phyloP scores from a whole-genome alignment of 2,113 vertebrate species.

The Indicator maculatus region DNA sequence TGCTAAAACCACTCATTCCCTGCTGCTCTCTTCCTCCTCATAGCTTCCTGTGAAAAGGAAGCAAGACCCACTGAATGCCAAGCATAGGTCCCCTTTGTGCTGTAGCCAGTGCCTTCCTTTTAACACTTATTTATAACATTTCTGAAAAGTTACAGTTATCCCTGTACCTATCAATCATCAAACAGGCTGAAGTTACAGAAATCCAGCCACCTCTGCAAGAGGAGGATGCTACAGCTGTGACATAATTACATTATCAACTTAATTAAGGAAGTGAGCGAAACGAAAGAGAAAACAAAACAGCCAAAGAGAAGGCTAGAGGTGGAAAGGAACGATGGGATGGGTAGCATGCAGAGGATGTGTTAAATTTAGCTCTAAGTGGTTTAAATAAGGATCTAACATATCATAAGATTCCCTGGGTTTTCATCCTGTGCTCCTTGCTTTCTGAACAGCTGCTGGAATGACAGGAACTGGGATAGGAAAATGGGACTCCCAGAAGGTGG shows the following conservation, averaged over 20 bases:
- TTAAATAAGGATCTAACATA: constrained; percentile 48
- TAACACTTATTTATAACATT: constrained; percentile 27
- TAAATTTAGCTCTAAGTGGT: constrained; percentile 67
- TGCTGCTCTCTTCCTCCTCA: background rate
- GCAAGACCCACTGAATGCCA: background rate
- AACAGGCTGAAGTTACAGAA: constrained; percentile 65
- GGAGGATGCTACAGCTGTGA: constrained; percentile 73
- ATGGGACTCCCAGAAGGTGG: background rate
- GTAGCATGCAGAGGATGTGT: constrained; percentile 66
- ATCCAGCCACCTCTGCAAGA: constrained; percentile 67
- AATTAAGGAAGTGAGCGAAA: constrained; percentile 73
- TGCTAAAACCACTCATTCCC: background rate
- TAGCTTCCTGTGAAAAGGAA: background rate
- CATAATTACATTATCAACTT: constrained; percentile 74
- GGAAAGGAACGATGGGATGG: constrained; percentile 66
- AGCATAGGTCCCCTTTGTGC: background rate
- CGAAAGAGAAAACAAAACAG: constrained; percentile 70
- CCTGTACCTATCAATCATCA: constrained; percentile 58
- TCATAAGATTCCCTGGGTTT: constrained; percentile 34
- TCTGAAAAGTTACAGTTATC: constrained; percentile 66
- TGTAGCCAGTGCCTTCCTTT: background rate
- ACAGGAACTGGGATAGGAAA: background rate
- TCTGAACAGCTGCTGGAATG: background rate
- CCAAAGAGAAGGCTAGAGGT: constrained; percentile 61
- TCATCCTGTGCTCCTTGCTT: background rate